phyloP scores from a whole-genome alignment of 1,140 invertebrate species.

The Steinernema feltiae region DNA sequence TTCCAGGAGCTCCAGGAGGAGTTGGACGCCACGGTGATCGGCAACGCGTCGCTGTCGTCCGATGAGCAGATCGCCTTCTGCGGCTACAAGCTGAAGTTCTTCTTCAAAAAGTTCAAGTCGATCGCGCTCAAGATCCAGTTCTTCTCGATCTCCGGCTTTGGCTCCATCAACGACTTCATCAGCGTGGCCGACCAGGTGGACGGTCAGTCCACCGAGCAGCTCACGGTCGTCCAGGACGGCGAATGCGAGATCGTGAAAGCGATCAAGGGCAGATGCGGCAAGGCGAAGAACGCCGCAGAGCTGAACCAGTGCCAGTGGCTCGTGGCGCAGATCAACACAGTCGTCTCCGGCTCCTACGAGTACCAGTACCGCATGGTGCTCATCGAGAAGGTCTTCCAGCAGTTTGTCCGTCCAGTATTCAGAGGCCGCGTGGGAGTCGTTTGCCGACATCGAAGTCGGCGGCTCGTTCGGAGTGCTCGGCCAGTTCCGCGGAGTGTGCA shows the following conservation, averaged over 20 bases:
- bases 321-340: neutral
- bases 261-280: neutral
- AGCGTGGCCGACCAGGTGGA: neutral
- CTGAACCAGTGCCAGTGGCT: neutral
- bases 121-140: neutral
- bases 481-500: neutral
- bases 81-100: neutral
- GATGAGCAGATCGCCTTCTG: neutral
- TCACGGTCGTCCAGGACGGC: neutral
- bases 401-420: neutral
- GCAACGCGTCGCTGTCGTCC: neutral
- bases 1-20: neutral
- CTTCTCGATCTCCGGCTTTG: neutral
- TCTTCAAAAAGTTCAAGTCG: neutral
- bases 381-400: neutral
- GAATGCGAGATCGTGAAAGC: neutral
- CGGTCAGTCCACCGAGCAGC: neutral
- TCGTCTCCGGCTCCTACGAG: neutral
- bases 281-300: neutral
- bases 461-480: neutral
- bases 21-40: neutral
- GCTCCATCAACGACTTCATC: neutral
- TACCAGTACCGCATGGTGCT: slow-evolving; percentile 13
- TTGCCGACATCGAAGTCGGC: neutral
- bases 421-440: neutral